Conservation (phyloP, 2,888 invertebrate species). For the Amphipoea lucens region DNA sequence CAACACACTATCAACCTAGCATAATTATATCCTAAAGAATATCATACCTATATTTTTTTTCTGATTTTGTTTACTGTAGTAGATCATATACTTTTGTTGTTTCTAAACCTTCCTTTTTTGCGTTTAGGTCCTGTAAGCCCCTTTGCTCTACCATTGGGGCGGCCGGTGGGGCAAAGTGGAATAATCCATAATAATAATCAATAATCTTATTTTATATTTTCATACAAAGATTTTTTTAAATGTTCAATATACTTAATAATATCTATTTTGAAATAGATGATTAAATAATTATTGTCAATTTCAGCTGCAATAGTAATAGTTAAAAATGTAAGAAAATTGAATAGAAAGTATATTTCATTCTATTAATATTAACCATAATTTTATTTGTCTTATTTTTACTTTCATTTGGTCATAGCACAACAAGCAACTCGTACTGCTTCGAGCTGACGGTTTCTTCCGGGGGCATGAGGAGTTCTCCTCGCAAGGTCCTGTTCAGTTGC, state of each 20-base stretch:
- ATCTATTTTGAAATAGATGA: not conserved
- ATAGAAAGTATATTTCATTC: not conserved
- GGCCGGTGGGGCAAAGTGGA: no score
- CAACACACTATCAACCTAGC: no score
- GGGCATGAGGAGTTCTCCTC: conserved; percentile 80
- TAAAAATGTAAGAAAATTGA: not conserved
- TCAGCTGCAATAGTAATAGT: not conserved
- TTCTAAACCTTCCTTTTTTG: no score
- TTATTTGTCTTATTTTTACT: conserved; percentile 16
- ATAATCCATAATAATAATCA: no score
- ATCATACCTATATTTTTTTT: no score
- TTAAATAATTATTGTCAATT: not conserved
- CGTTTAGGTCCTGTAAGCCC: no score
- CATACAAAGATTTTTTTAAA: not conserved
- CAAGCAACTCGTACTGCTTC: conserved; percentile 91
- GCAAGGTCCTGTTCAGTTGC: conserved; percentile 90
- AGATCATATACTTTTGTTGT: no score
- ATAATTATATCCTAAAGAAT: no score
- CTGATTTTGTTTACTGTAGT: no score
- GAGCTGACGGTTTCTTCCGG: conserved; percentile 89
- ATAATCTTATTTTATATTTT: not conserved
- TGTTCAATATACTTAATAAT: not conserved
- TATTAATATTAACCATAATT: not conserved
- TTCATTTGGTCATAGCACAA: conserved; percentile 75
- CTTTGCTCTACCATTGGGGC: no score